Base-by-base conservation (phyloP, 2,888 invertebrate species). In the Drosophila merina region DNA sequence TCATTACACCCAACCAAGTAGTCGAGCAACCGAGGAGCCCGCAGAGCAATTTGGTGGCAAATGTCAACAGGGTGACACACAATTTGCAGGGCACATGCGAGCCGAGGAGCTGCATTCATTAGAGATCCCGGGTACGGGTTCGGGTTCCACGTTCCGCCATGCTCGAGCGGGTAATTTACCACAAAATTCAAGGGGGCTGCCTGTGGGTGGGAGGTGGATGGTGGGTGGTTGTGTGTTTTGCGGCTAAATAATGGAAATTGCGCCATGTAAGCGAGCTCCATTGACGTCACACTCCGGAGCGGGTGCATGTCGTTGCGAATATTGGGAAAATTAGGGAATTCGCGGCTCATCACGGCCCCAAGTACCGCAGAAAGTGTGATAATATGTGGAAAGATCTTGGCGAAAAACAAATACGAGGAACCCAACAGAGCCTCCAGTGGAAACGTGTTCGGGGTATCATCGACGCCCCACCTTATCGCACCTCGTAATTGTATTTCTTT, bases 311-410 rank as follows among this genome's bases (percentile, higher is more conserved):
- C n/a, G 4, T 12, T 36, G 66, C 26, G n/a, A 31, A 8, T 30
- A 64, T 26, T 62, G 57, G 14, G 31, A 56, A 45, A 59, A 70
- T 74, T 55, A 31, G 12, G 55, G 59, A 66, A 75, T 74, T 70
- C 28, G 47, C 60, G 31, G 58, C 25, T 47, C 47, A 64, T 49
- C 57, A 60, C 48, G 69, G 31, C 6, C 9, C 8, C 3, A 14
- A 14, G 4, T 3, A 6, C 0, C 4, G 7, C 20, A 20, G 2
- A 12, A 25, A n/a, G n/a, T 12, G 12, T 20, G 20, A 31, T 31
- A 45, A 6, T 12, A 33, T 30, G 0, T 7, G 4, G 8, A 26
- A 6, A 9, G 26, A 31, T 56, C 55, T 25, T 40, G 4, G 14
- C 8, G 10, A 60, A 26, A 7, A 12, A 28, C 8, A 28, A 26